Evolutionary conservation across 2,888 invertebrate species (phyloP), one percentile per base, ranked within the genome.

Genomic region (Congeria kusceri): DNA sequence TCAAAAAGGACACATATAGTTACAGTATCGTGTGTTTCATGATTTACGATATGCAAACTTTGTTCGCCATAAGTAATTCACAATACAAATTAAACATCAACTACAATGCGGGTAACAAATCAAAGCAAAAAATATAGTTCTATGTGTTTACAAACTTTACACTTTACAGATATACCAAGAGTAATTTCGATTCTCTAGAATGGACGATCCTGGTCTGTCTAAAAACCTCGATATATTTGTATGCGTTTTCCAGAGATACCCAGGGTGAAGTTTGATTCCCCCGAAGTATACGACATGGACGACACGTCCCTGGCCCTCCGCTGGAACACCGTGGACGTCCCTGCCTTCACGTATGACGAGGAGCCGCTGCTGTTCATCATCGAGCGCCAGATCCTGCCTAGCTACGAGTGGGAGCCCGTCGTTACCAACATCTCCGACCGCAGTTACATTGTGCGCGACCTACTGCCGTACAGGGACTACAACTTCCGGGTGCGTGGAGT

Each of bases 401-500:
- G 86, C 61, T 89, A 89, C 47, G 86, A 90, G 65, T 91, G 91
- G 91, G 76, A 80, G 59, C 88, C 89, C 27, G 83, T 91, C 29
- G 90, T 88, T 4, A 79, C 87, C 15, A 89, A 89, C 46, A 62
- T 92, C 28, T 80, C 85, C 13, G 91, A 90, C 58, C 86, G 85
- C 13, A 80, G 67, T 18, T 91, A 90, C 79, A 80, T 81, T 62
- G 84, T 93, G 67, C 85, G 83, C 5, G 89, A 90, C 23, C 87
- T 99, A 79, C 96, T 97, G 91, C 98, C 99, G 0, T 97, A 97
- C 94, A 95, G 97, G 86, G 98, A 99, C 94, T 99, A 99, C 94
- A 96, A 96, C 93, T 98, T 99, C 95, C 95, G 99, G 79, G 96
- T 99, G 44, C 95, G 99, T 29, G 99, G 98, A 98, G 93, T 99